Base-by-base conservation (phyloP, 2,888 invertebrate genomes). In the Exocentrus adspersus region DNA sequence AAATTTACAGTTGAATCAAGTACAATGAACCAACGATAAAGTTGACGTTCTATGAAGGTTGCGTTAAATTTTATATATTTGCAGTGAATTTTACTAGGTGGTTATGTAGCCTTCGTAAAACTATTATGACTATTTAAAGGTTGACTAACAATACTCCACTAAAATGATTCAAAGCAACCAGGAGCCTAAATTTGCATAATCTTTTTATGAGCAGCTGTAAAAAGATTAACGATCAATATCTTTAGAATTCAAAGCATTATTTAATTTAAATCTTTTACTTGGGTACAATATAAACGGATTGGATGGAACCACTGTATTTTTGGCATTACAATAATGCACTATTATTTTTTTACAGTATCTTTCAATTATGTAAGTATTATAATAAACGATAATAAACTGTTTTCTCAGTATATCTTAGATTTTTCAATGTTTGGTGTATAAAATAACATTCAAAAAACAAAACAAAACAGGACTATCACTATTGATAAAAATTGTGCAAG, bases 1-100 rank as follows among this genome's bases (percentile, higher is more conserved):
- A 57, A 52, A 60, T 64, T 64, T 64, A 64, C 45, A 60, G 64
- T 64, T 53, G 57, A 52, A 56, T 52, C 54, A 19, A 57, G 17
- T 60, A 60, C 56, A 56, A 57, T 60, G 57, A 51, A 64, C 56
- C n/a, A 20, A 54, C 52, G 50, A 64, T 41, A 51, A 43, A 51
- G 56, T 63, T 54, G 53, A 50, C 46, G 50, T 24, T 7, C 10
- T 57, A 59, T 45, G 57, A 51, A 64, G 50, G 24, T 37, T 43
- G 51, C 46, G 17, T 45, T 24, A 60, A 57, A 51, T 60, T 64
- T 64, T 64, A 64, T 57, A 54, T 42, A 21, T 48, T 48, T 48
- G 20, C 16, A 28, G 28, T 48, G 16, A 14, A 53, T 53, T 54
- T 54, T 54, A 54, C 24, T 54, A 28, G 54, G 54, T 54, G 43